phyloP scores from a whole-genome alignment of 2,888 invertebrate species.

The Meteorus cinctellus region DNA sequence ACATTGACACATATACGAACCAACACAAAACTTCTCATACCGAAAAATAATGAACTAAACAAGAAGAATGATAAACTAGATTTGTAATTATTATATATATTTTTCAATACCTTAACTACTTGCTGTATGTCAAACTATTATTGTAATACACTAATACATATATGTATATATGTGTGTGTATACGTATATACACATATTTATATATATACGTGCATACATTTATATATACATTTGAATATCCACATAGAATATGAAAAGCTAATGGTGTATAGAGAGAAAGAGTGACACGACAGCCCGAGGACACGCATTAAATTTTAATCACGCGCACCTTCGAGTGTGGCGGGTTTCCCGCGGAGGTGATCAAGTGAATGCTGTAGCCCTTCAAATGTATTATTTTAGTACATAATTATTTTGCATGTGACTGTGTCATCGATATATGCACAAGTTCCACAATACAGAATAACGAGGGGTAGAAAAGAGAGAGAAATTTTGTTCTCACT shows the following conservation, averaged over 20 bases:
- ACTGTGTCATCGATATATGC: constrained; percentile 28
- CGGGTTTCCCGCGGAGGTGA: constrained; percentile 35
- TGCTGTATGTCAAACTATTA: constrained; percentile 70
- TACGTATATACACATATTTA: constrained; percentile 50
- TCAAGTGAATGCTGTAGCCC: constrained; percentile 15
- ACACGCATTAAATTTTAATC: constrained; percentile 25
- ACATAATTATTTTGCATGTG: constrained; percentile 38
- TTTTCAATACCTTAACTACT: constrained; percentile 73
- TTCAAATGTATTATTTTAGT: constrained; percentile 4
- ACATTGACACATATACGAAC: neutral
- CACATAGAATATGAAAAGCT: constrained; percentile 3
- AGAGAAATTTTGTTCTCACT: neutral
- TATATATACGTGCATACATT: constrained; percentile 51
- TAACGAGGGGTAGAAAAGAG: neutral
- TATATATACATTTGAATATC: constrained; percentile 47
- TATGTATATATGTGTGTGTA: constrained; percentile 55
- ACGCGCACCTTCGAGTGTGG: constrained; percentile 35
- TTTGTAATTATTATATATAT: constrained; percentile 73
- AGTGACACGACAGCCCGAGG: constrained; percentile 11
- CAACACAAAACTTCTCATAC: constrained; percentile 36
- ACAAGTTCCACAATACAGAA: constrained; percentile 25
- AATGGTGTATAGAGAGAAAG: constrained; percentile 30
- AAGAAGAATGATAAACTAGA: constrained; percentile 60
- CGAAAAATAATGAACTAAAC: constrained; percentile 26
- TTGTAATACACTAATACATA: constrained; percentile 58